Percentiles rank a stretch among this genome's conserved stretches.
phyloP scores from a whole-genome alignment of 2,888 invertebrate genomes.

The Amphipoea oculea region DNA sequence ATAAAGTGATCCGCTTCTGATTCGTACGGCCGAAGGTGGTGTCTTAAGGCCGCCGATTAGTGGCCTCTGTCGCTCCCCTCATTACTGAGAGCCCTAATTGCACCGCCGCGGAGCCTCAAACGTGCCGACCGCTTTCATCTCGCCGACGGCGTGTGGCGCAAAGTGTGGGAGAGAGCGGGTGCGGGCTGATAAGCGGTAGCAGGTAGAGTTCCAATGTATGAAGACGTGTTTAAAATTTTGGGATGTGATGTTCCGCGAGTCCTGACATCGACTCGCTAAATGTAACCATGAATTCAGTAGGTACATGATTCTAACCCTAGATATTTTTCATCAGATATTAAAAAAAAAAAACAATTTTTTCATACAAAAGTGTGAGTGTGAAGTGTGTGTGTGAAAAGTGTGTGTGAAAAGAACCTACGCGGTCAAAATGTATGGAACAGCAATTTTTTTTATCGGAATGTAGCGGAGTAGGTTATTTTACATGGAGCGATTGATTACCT shows the following conservation, averaged over 20 bases:
- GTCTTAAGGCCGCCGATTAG: conserved; percentile 80
- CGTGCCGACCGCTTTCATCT: conserved; percentile 88
- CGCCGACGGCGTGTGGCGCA: conserved; percentile 75
- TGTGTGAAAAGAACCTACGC: neutral
- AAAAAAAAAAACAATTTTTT: neutral
- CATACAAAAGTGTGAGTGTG: neutral
- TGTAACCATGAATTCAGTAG: no score
- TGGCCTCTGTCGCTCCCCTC: conserved; percentile 88
- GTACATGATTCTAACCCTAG: no score
- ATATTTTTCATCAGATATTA: neutral
- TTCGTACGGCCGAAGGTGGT: conserved; percentile 61
- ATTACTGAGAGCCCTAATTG: conserved; percentile 88
- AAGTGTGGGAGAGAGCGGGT: conserved; percentile 63
- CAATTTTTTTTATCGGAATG: neutral
- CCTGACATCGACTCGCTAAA: no score
- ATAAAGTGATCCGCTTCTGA: conserved; percentile 68
- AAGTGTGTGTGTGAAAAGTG: no score
- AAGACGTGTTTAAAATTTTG: no score
- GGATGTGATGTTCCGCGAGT: no score
- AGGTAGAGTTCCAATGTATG: neutral
- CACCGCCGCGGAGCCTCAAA: conserved; percentile 84
- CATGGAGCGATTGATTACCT: no score
- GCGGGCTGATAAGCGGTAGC: conserved; percentile 34
- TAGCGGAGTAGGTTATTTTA: neutral
- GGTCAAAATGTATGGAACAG: neutral